Conservation (phyloP, 2,888 invertebrate species). For the Embidobia sp. region DNA sequence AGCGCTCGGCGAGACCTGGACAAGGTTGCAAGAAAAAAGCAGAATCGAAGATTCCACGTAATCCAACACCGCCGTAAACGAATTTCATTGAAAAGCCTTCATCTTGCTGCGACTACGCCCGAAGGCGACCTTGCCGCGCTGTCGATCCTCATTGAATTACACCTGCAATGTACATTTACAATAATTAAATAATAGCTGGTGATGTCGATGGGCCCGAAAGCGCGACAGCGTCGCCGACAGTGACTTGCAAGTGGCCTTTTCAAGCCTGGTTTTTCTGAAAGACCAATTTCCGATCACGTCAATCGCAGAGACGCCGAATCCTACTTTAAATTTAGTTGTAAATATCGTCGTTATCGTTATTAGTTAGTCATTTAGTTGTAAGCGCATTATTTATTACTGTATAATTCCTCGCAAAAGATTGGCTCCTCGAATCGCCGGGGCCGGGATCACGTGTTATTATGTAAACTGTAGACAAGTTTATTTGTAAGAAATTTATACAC, state of each 20-base stretch:
- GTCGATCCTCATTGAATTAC: too few relatives aligned
- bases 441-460: conserved; percentile 18
- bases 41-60: conserved; percentile 78
- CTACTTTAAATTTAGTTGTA: conserved; percentile 46
- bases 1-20: conserved; percentile 81
- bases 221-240: conserved; percentile 28
- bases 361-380: conserved; percentile 59
- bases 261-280: too few relatives aligned
- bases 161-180: too few relatives aligned
- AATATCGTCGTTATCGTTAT: conserved; percentile 42
- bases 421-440: neutral
- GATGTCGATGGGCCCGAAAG: too few relatives aligned
- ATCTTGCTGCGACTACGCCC: conserved; percentile 28
- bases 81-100: conserved; percentile 43
- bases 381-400: conserved; percentile 66
- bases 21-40: conserved; percentile 78
- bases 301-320: conserved; percentile 22
- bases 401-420: conserved; percentile 51
- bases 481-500: too few relatives aligned
- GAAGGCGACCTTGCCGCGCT: conserved; percentile 15
- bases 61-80: conserved; percentile 50
- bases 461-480: conserved; percentile 40
- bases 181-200: too few relatives aligned
- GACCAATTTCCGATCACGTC: too few relatives aligned
- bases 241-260: conserved; percentile 43